These are phyloP conservation scores for Herpetotheres cachinnans DNA, from an alignment of 2,113 vertebrate genomes.

Conservation along the genomic window DNA sequence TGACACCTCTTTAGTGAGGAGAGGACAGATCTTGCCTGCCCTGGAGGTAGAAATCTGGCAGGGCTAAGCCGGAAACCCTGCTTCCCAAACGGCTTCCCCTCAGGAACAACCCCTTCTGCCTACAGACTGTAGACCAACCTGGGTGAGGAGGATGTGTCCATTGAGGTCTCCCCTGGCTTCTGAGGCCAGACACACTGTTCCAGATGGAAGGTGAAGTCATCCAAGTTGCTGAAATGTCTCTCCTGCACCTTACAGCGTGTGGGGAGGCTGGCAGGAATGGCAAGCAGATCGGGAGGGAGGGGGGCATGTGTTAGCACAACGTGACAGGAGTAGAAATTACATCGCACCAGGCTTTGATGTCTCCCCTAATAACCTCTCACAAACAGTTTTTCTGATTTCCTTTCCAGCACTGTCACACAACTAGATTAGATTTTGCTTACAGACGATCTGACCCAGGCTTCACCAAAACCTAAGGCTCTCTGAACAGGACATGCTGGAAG, in stretches of 20 bases:
- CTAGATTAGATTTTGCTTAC: background rate
- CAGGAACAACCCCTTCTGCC: background rate
- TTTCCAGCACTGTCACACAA: background rate
- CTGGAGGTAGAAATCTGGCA: background rate
- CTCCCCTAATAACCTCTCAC: background rate
- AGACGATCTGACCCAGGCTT: background rate
- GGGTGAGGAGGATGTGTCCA: background rate
- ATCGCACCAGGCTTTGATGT: background rate
- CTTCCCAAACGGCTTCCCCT: background rate
- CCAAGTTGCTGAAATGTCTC: background rate
- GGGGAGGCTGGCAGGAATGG: background rate
- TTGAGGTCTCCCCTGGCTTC: background rate
- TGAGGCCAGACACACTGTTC: background rate
- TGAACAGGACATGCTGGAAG: background rate
- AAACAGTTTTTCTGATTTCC: background rate
- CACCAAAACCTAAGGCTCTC: background rate
- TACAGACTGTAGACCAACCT: background rate
- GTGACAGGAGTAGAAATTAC: conserved; percentile 14
- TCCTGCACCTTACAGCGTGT: background rate
- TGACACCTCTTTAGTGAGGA: background rate
- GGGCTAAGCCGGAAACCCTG: background rate
- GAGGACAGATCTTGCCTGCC: background rate
- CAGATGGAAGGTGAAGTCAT: background rate
- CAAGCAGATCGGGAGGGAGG: background rate
- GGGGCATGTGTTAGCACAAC: background rate